Base-by-base conservation (phyloP, 2,113 vertebrate genomes). In the Strix aluco region DNA sequence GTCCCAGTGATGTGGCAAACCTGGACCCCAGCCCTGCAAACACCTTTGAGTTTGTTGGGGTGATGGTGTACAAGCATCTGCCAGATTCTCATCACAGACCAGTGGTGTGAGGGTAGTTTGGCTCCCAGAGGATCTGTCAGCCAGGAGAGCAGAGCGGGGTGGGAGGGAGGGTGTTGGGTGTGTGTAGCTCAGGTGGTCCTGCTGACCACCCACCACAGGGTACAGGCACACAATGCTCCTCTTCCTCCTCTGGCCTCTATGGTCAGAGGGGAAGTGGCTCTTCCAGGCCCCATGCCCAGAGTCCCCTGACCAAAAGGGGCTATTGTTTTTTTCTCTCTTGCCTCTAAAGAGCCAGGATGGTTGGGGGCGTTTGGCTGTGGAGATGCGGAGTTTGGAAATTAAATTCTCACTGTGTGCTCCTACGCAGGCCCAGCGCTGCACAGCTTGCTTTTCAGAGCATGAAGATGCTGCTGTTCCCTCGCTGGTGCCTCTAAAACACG, bases 1-100 rank as follows among this genome's bases (percentile, higher is more conserved):
- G 1, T 30, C 52, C 40, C 38, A 52, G 46, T 12, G 52, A 26
- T 18, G n/a, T 3, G 2, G n/a, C 2, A 0, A 70, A 59, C 25
- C 4, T 2, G 40, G 30, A 59, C 25, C 15, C 40, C 49, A 63
- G 25, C 15, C 30, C 59, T 1, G 1, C 59, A 61, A 78, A 42
- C 29, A 46, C 36, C 23, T 34, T 57, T 30, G 32, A 17, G 38
- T 9, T 72, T 44, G 26, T 13, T 63, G 62, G 30, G 27, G 23
- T 40, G 69, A 49, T 16, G 47, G 29, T 40, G n/a, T 11, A 30
- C 46, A 32, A 46, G 46, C 36, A 25, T 13, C 42, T 79, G 14
- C 38, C 11, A 34, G 47, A 19, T 70, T 62, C 49, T 49, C 63
- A n/a, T 8, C 36, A 9, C 26, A 70, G 47, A 36, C 7, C 36